Evolutionary conservation across 2,888 invertebrate species (phyloP), one percentile per base, ranked within the genome.

Genomic region (Cephus pulcher): DNA sequence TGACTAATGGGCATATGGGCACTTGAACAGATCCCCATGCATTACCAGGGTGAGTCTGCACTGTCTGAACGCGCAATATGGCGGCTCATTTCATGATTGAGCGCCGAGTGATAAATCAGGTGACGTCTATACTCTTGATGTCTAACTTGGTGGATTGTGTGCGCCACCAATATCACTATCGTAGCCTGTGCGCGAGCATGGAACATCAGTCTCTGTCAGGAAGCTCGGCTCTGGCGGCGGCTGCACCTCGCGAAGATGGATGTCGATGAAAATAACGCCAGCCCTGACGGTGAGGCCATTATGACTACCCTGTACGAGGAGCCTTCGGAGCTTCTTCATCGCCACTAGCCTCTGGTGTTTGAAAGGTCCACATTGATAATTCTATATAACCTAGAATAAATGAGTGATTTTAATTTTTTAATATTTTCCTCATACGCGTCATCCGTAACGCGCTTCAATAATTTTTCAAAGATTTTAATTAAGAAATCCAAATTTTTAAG

Each of bases 121-220:
- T 71, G 75, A 80, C 79, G 83, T 83, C 80, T 82, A 82, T 82
- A 80, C 79, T 74, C 79, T 74, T 80, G 79, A 79, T 80, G 81
- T 82, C 80, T 82, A 81, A 81, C 81, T 80, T 80, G 73, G 81
- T 69, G 76, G 78, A 74, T 75, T 76, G 78, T 79, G 76, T 77
- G 78, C 76, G 73, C 70, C 77, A 79, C 80, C 80, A 81, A 83
- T 81, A 82, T 81, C 81, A 78, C 78, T 78, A 75, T 37, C 70
- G 71, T 34, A 75, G 33, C 68, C 74, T 37, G 69, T 76, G 74
- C 75, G 75, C 75, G 79, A 80, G 80, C 81, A 79, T 74, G 75
- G 82, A 82, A 84, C 84, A 85, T 85, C 84, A 85, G 84, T 85
- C 84, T 84, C 82, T 84, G 84, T 85, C 84, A 84, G 79, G 80